Conservation (phyloP, 2,797 vertebrate species). For the Lindbergichthys nudifrons region DNA sequence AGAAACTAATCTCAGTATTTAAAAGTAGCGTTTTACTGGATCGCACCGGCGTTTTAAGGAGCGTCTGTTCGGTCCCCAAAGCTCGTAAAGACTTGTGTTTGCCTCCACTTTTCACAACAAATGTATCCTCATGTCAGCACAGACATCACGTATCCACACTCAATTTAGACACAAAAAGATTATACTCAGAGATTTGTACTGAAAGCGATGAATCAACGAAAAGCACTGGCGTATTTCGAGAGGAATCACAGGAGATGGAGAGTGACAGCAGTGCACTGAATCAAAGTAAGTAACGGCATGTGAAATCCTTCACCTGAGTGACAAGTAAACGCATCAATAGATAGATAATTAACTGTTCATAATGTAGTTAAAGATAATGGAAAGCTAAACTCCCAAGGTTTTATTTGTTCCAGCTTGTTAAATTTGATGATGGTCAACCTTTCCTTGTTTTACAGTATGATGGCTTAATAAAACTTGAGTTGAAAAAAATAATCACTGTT, state of each 20-base stretch:
- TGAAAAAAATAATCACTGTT: neutral
- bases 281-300: slow-evolving; percentile 54
- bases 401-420: no score
- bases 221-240: slow-evolving; percentile 1
- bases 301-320: neutral
- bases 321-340: no score
- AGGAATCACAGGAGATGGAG: slow-evolving; percentile 16
- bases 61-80: slow-evolving; percentile 8
- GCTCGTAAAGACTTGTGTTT: neutral
- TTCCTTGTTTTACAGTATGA: no score
- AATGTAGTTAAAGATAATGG: no score
- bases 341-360: no score
- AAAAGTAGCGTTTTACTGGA: slow-evolving; percentile 19
- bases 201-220: slow-evolving; percentile 16
- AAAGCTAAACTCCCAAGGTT: no score
- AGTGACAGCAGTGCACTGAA: neutral
- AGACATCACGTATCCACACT: neutral
- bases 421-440: no score
- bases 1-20: slow-evolving; percentile 25
- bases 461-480: neutral
- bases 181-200: slow-evolving; percentile 48
- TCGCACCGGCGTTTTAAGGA: neutral
- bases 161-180: slow-evolving; percentile 19
- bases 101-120: neutral
- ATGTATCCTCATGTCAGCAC: slow-evolving; percentile 18